These are phyloP conservation scores for Rhyzopertha dominica DNA, from an alignment of 1,140 invertebrate genomes.

Conservation along the genomic window DNA sequence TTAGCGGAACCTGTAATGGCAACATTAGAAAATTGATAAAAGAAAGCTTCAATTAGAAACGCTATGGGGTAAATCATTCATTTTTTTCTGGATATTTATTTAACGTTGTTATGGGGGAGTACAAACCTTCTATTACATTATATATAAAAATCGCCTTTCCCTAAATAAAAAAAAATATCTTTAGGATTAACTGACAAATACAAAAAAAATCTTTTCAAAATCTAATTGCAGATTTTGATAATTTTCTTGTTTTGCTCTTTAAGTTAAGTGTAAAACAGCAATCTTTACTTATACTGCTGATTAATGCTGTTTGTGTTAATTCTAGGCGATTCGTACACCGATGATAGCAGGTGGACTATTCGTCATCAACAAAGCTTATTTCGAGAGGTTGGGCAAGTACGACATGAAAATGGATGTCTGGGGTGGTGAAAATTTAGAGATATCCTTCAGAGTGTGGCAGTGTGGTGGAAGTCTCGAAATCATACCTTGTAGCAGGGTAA, in stretches of 20 bases:
- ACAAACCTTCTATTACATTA: no score
- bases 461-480: conserved; percentile 93
- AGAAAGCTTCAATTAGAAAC: no score
- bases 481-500: conserved; percentile 84
- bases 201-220: no score
- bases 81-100: conserved; percentile 9
- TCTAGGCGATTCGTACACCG: conserved; percentile 72
- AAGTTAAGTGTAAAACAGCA: conserved; percentile 9
- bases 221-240: no score
- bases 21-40: no score
- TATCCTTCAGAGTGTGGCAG: conserved; percentile 87
- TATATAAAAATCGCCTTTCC: no score
- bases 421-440: conserved; percentile 79
- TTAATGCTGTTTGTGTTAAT: conserved; percentile 20
- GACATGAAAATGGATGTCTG: conserved; percentile 98
- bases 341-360: conserved; percentile 95
- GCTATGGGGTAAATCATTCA: background rate
- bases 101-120: background rate
- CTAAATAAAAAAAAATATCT: no score
- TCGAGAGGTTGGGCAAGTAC: conserved; percentile 92
- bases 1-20: no score
- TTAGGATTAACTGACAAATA: no score
- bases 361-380: conserved; percentile 87
- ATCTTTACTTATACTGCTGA: background rate
- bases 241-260: no score